Evolutionary conservation across 2,113 vertebrate genomes (phyloP).

Genomic region (Alethe diademata): DNA sequence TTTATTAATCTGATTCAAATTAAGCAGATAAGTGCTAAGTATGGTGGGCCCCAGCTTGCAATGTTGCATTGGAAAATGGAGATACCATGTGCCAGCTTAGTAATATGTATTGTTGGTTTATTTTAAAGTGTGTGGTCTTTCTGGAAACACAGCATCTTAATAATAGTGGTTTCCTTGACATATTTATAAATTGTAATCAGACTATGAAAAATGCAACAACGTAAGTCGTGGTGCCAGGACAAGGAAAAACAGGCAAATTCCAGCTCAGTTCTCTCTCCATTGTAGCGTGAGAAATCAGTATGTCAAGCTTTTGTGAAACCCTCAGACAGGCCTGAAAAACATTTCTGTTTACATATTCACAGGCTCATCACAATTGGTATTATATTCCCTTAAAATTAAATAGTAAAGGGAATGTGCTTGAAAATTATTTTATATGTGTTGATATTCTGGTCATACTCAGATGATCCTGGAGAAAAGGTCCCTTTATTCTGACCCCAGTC

Average conservation of each 20-base stretch:
- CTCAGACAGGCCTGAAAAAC: not conserved
- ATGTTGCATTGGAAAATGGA: not conserved
- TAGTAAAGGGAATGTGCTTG: not conserved
- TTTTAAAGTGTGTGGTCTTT: conserved; percentile 25
- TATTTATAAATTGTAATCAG: conserved; percentile 32
- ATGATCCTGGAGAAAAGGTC: not conserved
- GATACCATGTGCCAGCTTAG: not conserved
- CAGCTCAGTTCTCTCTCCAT: not conserved
- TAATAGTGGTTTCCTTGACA: not conserved
- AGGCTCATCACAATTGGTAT: not conserved
- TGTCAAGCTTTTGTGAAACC: not conserved
- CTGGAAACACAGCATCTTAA: conserved; percentile 3
- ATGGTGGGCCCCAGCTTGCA: not conserved
- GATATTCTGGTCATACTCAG: not conserved
- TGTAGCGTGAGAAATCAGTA: not conserved
- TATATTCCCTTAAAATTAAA: not conserved
- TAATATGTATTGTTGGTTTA: not conserved
- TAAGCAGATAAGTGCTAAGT: not conserved
- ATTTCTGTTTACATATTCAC: not conserved
- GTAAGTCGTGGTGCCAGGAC: not conserved
- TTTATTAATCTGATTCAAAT: conserved; percentile 19
- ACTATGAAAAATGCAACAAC: not conserved
- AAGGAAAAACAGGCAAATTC: not conserved
- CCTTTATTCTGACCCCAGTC: not conserved
- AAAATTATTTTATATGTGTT: not conserved